Evolutionary conservation across 2,888 invertebrate species (phyloP).

Genomic region (Calameuta idolon): DNA sequence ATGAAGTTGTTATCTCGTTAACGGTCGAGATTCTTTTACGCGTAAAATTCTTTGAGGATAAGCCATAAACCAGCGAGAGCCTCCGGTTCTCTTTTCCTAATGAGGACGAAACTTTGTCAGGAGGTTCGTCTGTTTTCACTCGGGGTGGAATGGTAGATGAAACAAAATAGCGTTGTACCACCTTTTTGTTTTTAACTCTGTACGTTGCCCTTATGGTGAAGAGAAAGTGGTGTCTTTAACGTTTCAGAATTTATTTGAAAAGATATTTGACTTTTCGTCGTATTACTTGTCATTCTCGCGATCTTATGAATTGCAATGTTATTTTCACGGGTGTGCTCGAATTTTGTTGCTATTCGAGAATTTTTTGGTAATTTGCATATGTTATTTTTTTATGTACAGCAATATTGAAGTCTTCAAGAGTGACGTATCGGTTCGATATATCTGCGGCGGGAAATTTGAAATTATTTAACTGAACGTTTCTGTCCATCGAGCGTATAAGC

Average conservation of each 20-base stretch:
- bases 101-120: constrained; percentile 6
- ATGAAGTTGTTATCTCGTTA: constrained; percentile 38
- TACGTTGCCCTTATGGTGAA: neutral
- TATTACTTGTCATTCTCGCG: too few species aligned
- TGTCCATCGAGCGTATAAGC: neutral
- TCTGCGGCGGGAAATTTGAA: neutral
- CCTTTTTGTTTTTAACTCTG: neutral
- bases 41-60: neutral
- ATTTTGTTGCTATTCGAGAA: neutral
- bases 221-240: neutral
- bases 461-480: neutral
- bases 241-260: neutral
- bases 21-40: constrained; percentile 32
- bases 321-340: neutral
- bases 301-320: neutral
- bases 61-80: constrained; percentile 18
- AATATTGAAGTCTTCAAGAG: neutral
- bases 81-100: constrained; percentile 30
- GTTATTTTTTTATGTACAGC: neutral
- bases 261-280: neutral
- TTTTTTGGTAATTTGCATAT: neutral
- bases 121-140: neutral
- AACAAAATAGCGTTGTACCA: neutral
- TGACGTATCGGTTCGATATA: neutral
- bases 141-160: neutral